Percentiles rank a stretch among this genome's conserved stretches.
Evolutionary conservation across 2,113 vertebrate genomes (phyloP).

Genomic region (Naja naja): DNA sequence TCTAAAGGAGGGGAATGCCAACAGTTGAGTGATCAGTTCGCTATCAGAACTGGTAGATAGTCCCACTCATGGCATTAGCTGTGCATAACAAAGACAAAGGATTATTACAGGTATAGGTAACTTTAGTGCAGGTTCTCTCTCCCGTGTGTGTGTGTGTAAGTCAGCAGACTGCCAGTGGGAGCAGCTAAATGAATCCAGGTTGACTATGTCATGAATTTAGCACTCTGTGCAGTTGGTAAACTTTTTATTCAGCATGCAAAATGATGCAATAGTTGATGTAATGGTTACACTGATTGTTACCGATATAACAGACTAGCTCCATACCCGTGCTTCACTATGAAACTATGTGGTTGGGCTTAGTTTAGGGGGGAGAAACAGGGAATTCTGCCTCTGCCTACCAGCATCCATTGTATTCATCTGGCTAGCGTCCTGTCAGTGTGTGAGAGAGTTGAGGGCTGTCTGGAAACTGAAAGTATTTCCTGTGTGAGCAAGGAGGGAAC

Average conservation of each 20-base stretch:
- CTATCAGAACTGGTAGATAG: slow-evolving; percentile 96
- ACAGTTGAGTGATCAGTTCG: slow-evolving; percentile 94
- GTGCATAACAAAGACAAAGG: slow-evolving; percentile 32
- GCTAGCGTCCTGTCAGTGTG: too few relatives aligned
- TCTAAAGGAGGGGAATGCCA: slow-evolving; percentile 93
- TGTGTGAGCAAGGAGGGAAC: too few relatives aligned
- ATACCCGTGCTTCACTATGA: too few relatives aligned
- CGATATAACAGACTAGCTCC: background rate
- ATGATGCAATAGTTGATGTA: background rate
- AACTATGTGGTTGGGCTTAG: too few relatives aligned
- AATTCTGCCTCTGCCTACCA: too few relatives aligned
- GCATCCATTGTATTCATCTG: too few relatives aligned
- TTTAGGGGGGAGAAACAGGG: too few relatives aligned
- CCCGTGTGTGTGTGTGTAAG: background rate
- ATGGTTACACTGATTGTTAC: background rate
- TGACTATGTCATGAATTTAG: background rate
- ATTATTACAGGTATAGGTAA: background rate
- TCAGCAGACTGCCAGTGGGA: background rate
- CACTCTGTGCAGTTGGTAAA: background rate
- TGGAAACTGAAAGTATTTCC: too few relatives aligned
- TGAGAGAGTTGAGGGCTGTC: too few relatives aligned
- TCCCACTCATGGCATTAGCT: slow-evolving; percentile 95
- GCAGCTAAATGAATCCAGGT: background rate
- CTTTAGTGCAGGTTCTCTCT: background rate
- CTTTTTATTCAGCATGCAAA: background rate